Conservation (phyloP, 2,797 vertebrate genomes). For the Helicolenus hilgendorfi region DNA sequence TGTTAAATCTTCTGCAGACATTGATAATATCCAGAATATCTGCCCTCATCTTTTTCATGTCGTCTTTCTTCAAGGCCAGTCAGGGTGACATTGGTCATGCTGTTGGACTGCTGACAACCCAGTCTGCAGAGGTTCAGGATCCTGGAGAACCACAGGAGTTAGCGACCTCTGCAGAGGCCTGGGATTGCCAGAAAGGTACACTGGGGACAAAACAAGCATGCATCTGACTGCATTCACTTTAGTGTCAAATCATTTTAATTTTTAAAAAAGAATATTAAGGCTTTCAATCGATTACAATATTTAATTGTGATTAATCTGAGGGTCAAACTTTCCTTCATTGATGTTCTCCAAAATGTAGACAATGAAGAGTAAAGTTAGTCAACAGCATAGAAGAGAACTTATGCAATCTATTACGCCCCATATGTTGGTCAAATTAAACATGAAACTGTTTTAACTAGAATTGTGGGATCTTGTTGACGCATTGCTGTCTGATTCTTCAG, state of each 20-base stretch:
- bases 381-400: background rate
- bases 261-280: background rate
- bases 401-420: background rate
- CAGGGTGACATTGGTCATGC: conserved; percentile 95
- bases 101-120: conserved; percentile 92
- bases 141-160: conserved; percentile 81
- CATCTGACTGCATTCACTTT: background rate
- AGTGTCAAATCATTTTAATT: background rate
- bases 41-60: background rate
- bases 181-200: conserved; percentile 84
- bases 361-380: background rate
- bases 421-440: background rate
- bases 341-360: background rate
- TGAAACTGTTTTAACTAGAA: background rate
- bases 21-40: background rate
- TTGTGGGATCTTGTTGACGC: background rate
- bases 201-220: background rate
- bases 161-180: conserved; percentile 74
- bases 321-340: background rate
- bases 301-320: background rate
- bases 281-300: too few relatives aligned
- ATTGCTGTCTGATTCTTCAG: conserved; percentile 60
- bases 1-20: background rate
- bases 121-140: conserved; percentile 76
- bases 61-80: conserved; percentile 88